phyloP scores from a whole-genome alignment of 2,888 invertebrate genomes.

The Lordiphosa andalusiaca region DNA sequence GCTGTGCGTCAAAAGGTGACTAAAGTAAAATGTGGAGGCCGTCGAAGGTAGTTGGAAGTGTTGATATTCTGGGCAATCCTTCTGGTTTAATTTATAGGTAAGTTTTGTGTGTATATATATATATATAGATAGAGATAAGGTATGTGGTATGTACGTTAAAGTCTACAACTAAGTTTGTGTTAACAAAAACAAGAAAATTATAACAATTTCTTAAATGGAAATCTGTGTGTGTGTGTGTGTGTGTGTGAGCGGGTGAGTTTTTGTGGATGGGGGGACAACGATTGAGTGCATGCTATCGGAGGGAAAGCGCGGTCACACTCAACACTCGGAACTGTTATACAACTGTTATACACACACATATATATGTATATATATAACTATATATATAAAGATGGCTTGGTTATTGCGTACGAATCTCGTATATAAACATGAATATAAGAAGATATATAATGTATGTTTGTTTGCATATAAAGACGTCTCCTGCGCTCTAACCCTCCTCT shows the following conservation, averaged over 20 bases:
- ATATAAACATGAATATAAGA: constrained; percentile 1
- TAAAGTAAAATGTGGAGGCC: constrained; percentile 5
- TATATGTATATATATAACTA: constrained; percentile 1
- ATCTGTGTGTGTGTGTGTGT: constrained; percentile 37
- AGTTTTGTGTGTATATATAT: constrained; percentile 16
- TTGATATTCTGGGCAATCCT: constrained; percentile 4
- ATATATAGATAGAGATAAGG: constrained; percentile 13
- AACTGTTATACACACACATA: constrained; percentile 4
- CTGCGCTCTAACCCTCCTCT: constrained; percentile 8
- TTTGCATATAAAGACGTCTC: constrained; percentile 31
- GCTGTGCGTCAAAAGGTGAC: constrained; percentile 28
- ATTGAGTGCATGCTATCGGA: too few relatives aligned
- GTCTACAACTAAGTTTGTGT: constrained; percentile 55
- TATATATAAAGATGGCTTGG: constrained; percentile 1
- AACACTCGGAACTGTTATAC: constrained; percentile 8
- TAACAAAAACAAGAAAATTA: constrained; percentile 69
- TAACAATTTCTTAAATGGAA: constrained; percentile 64
- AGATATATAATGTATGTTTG: constrained; percentile 24
- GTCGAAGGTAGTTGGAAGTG: too few relatives aligned
- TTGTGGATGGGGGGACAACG: neutral
- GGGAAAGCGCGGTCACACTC: neutral
- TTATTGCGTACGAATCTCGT: too few relatives aligned
- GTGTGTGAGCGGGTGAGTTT: constrained; percentile 13
- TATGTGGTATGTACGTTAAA: constrained; percentile 21
- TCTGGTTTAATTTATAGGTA: constrained; percentile 25